These are phyloP conservation scores for Meteorus colon DNA, from an alignment of 2,888 invertebrate species.

Conservation along the genomic window DNA sequence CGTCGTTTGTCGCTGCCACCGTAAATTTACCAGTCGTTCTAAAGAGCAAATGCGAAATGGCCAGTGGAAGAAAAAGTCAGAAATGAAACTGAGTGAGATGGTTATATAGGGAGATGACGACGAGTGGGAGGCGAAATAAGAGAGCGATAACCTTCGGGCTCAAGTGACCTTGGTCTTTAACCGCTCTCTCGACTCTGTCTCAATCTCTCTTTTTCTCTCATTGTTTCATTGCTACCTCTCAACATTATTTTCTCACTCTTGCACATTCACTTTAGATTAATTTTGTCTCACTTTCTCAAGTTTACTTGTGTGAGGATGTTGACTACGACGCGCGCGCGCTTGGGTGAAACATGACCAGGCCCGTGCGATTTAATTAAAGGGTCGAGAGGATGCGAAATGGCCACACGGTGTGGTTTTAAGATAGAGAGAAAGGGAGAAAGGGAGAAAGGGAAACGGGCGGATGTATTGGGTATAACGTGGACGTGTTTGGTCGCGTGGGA, in stretches of 20 bases:
- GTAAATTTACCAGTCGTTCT: constrained; percentile 50
- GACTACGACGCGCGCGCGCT: constrained; percentile 46
- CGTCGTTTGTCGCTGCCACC: constrained; percentile 45
- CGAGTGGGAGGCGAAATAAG: constrained; percentile 39
- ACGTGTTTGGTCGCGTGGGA: constrained; percentile 36
- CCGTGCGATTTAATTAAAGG: constrained; percentile 67
- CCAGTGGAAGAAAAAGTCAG: constrained; percentile 32
- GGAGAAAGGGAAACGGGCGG: constrained; percentile 36
- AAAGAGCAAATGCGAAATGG: constrained; percentile 29
- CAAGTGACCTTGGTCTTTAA: constrained; percentile 66
- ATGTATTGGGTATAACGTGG: constrained; percentile 46
- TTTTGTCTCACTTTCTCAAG: constrained; percentile 28
- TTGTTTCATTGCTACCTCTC: constrained; percentile 43
- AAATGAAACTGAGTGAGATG: constrained; percentile 33
- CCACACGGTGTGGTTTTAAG: constrained; percentile 4
- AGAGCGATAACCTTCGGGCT: constrained; percentile 66
- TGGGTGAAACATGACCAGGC: constrained; percentile 59
- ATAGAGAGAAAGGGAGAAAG: neutral
- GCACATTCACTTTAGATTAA: too few relatives aligned
- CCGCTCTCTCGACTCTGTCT: constrained; percentile 27
- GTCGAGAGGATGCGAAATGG: constrained; percentile 53
- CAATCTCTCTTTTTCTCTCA: constrained; percentile 48
- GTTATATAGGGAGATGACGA: constrained; percentile 33
- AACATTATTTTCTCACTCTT: constrained; percentile 3
- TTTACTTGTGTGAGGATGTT: constrained; percentile 27